Base-by-base conservation (phyloP, 37 sponge, comb jelly and placozoan species). In the Corticium candelabrum region DNA sequence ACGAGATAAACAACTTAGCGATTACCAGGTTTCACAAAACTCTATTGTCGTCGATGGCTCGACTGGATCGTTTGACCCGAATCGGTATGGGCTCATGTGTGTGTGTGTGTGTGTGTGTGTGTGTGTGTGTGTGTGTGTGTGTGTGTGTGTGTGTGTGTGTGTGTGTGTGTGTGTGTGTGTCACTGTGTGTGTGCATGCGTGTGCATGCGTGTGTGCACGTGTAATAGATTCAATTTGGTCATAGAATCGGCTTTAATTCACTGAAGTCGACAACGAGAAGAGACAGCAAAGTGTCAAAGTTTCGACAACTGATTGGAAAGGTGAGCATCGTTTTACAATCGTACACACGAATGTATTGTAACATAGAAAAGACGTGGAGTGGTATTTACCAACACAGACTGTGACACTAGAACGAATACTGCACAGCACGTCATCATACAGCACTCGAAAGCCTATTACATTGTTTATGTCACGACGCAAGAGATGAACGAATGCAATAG, bases 121-220 rank as follows among this genome's bases (percentile, higher is more conserved):
- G 62, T 50, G 62, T 50, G 62, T 50, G 62, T 50, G 62, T 50
- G 62, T 50, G 62, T 50, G 62, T 50, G 62, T 50, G 62, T 50
- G 62, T 50, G 62, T 50, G 62, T 50, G 62, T 50, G 62, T 78
- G 78, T 78, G 78, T 78, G 78, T 78, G 78, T 78, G 78, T 78
- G 78, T 78, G 78, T 78, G 78, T 78, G 78, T 78, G 78, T 78
- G 78, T 78, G 78, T 56, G 78, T 78, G 78, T 78, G 78, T 78
- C 67, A 34, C 67, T 78, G 78, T 50, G 62, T n/a, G n/a, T n/a
- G n/a, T n/a, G n/a, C n/a, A n/a, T n/a, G n/a, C n/a, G n/a, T n/a
- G n/a, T n/a, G n/a, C n/a, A n/a, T n/a, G n/a, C n/a, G n/a, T n/a
- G n/a, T n/a, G n/a, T n/a, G n/a, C n/a, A n/a, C n/a, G n/a, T n/a